Conservation (phyloP, 2,888 invertebrate genomes). For the Netelia virgata region DNA sequence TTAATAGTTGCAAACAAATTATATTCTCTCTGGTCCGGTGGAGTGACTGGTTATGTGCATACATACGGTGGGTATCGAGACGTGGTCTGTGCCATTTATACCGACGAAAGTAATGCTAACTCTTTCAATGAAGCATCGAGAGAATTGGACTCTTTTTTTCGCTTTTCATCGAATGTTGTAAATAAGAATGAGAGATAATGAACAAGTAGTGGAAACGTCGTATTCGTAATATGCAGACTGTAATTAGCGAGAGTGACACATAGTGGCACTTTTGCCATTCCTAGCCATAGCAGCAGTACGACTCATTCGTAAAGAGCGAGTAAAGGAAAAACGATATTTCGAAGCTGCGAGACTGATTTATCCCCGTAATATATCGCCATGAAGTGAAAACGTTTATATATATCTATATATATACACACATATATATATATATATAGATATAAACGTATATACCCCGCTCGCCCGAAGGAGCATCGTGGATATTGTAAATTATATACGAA, state of each 20-base stretch:
- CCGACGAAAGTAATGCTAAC: constrained; percentile 9
- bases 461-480: constrained; percentile 70
- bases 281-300: constrained; percentile 72
- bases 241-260: constrained; percentile 36
- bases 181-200: constrained; percentile 41
- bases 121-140: constrained; percentile 3
- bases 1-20: constrained; percentile 68
- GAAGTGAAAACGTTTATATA: constrained; percentile 66
- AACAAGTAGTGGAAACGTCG: constrained; percentile 6
- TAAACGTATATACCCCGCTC: constrained; percentile 58
- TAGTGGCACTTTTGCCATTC: constrained; percentile 63
- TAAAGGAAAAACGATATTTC: constrained; percentile 68
- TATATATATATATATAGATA: constrained; percentile 34
- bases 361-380: constrained; percentile 76
- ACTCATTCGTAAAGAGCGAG: constrained; percentile 47
- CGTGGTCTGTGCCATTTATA: constrained; percentile 63
- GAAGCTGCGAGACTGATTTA: constrained; percentile 81
- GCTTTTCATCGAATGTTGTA: constrained; percentile 36
- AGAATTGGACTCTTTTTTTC: not conserved
- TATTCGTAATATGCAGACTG: constrained; percentile 36
- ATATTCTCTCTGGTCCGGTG: constrained; percentile 46
- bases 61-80: constrained; percentile 22
- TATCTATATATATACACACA: constrained; percentile 41
- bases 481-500: constrained; percentile 79
- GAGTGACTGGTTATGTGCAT: constrained; percentile 23